A percentile compares a stretch with the other conserved stretches of the same genome.
Evolutionary conservation across 2,888 invertebrate genomes (phyloP).

Genomic region (Agonopterix subpropinquella): DNA sequence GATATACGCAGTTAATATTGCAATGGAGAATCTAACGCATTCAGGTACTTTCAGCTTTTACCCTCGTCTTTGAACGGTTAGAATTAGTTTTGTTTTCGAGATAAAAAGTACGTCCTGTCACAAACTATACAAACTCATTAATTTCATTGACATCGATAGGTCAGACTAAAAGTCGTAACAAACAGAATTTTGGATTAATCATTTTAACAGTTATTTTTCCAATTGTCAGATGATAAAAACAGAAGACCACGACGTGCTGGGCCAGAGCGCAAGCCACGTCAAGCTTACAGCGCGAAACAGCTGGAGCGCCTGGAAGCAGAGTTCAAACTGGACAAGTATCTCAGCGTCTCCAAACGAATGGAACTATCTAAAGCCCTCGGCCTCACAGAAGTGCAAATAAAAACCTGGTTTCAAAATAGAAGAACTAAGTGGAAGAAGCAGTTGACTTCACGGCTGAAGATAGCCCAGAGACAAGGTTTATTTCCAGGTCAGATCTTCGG

Average conservation of each 20-base stretch:
- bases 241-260: conserved; percentile 90
- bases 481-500: conserved; percentile 83
- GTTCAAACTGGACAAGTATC: conserved; percentile 96
- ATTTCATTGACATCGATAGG: too few species aligned
- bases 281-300: conserved; percentile 97
- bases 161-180: too few species aligned
- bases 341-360: conserved; percentile 96
- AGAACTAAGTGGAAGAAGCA: conserved; percentile 99
- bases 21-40: too few species aligned
- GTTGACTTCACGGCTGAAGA: conserved; percentile 90
- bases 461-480: conserved; percentile 90
- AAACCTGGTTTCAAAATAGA: conserved; percentile 97
- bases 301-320: conserved; percentile 93
- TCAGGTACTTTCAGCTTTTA: too few species aligned
- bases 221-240: conserved; percentile 83
- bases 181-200: neutral
- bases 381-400: conserved; percentile 96
- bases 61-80: too few species aligned
- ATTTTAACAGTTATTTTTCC: neutral
- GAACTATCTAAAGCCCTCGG: conserved; percentile 92
- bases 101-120: too few species aligned
- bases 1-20: too few species aligned
- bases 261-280: conserved; percentile 94
- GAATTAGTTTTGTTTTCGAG: too few species aligned
- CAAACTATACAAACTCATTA: too few species aligned